Conservation (phyloP, 2,888 invertebrate genomes). For the Limenitis camilla region DNA sequence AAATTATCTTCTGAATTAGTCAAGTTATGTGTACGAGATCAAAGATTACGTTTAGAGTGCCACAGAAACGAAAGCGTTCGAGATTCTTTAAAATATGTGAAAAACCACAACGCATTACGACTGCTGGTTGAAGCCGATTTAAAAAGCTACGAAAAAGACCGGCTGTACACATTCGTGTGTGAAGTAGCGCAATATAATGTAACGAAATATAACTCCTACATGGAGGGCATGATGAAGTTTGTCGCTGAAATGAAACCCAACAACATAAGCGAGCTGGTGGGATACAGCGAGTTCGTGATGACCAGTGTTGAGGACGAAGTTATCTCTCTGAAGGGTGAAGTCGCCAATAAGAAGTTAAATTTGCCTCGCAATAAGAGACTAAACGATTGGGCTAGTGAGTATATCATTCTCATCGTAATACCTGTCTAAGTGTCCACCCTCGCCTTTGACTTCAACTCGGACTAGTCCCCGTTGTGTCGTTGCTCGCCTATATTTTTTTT, state of each 20-base stretch:
- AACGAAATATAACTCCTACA: slow-evolving; percentile 19
- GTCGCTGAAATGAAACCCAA: slow-evolving; percentile 22
- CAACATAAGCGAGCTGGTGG: slow-evolving; percentile 24
- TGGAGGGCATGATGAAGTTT: slow-evolving; percentile 22
- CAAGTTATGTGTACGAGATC: slow-evolving; percentile 9
- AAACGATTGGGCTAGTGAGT: not conserved
- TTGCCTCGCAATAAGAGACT: not conserved
- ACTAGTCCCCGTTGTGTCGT: too few species aligned
- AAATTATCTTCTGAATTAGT: too few species aligned
- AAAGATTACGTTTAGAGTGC: slow-evolving; percentile 25
- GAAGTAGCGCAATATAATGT: slow-evolving; percentile 13
- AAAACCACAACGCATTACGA: slow-evolving; percentile 6
- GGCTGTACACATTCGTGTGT: slow-evolving; percentile 24
- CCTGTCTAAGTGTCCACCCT: too few species aligned
- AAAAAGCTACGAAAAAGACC: slow-evolving; percentile 22
- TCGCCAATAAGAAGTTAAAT: not conserved
- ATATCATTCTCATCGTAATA: too few species aligned
- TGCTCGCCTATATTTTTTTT: too few species aligned
- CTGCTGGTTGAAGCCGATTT: slow-evolving; percentile 13
- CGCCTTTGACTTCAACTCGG: too few species aligned
- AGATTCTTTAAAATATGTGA: slow-evolving; percentile 8
- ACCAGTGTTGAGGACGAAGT: slow-evolving; percentile 22
- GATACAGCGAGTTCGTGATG: slow-evolving; percentile 26
- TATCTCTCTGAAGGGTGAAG: not conserved
- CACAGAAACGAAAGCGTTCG: slow-evolving; percentile 24